phyloP scores from a whole-genome alignment of 1,140 invertebrate genomes.

The Aleiodes sp. region DNA sequence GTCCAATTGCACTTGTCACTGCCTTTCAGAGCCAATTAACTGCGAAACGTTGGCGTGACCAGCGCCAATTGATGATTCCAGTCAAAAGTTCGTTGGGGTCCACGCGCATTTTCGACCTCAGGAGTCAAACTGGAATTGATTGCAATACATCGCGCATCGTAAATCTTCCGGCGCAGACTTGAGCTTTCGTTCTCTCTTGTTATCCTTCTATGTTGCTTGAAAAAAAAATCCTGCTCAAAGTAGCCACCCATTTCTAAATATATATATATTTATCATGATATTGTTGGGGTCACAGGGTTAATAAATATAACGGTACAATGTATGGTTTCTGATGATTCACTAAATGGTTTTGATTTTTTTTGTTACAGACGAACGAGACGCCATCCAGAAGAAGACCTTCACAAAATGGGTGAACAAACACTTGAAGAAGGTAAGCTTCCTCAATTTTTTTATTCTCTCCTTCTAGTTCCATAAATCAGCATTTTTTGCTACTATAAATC shows the following conservation, averaged over 20 bases:
- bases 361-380: constrained; percentile 97
- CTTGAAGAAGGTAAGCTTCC: constrained; percentile 91
- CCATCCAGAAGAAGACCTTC: constrained; percentile 99
- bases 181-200: no score
- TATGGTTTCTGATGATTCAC: not conserved
- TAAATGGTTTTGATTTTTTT: constrained; percentile 54
- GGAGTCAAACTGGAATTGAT: constrained; percentile 22
- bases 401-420: constrained; percentile 99
- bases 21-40: constrained; percentile 25
- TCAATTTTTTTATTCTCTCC: not conserved
- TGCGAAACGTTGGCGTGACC: constrained; percentile 22
- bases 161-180: not conserved
- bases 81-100: constrained; percentile 21
- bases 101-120: not conserved
- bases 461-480: not conserved
- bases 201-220: no score
- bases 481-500: not conserved
- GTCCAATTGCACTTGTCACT: not conserved
- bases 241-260: not conserved
- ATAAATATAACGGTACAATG: not conserved
- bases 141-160: constrained; percentile 7
- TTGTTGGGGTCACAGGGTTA: constrained; percentile 26
- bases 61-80: constrained; percentile 8
- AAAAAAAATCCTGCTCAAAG: no score
- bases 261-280: constrained; percentile 17